Evolutionary conservation across 2,113 vertebrate genomes (phyloP).

Genomic region (Apistogramma diplotaenia): DNA sequence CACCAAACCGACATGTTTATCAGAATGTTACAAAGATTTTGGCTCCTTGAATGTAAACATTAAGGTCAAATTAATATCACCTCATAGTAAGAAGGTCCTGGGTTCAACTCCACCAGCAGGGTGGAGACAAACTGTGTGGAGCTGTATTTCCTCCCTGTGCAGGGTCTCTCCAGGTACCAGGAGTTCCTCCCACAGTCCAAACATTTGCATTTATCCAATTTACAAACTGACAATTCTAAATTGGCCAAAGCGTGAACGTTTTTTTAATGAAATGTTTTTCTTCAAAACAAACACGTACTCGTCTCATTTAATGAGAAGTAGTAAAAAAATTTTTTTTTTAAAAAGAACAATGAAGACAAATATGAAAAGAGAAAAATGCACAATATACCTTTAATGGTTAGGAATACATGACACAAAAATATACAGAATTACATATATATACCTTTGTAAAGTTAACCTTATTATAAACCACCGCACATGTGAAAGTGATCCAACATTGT

Average conservation of each 20-base stretch:
- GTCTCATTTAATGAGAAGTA: too few relatives aligned
- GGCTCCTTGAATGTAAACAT: background rate
- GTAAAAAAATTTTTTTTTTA: constrained; percentile 1
- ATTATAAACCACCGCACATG: background rate
- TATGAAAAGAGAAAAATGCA: background rate
- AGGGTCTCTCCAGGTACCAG: too few relatives aligned
- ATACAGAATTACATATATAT: background rate
- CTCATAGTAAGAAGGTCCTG: background rate
- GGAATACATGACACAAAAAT: background rate
- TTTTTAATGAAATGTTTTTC: background rate
- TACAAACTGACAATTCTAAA: too few relatives aligned
- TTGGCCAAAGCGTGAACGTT: too few relatives aligned
- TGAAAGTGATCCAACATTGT: background rate
- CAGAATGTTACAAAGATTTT: background rate
- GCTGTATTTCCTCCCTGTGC: too few relatives aligned
- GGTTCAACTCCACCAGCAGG: too few relatives aligned
- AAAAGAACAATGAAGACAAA: background rate
- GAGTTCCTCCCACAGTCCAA: too few relatives aligned
- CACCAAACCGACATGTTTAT: too few relatives aligned
- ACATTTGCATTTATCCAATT: too few relatives aligned
- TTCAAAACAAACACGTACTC: too few relatives aligned
- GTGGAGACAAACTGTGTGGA: too few relatives aligned
- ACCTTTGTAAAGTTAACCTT: background rate
- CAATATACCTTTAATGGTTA: background rate
- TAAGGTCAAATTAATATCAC: background rate